These are phyloP conservation scores for Drosophila rubida DNA, from an alignment of 2,888 invertebrate species.

Conservation along the genomic window DNA sequence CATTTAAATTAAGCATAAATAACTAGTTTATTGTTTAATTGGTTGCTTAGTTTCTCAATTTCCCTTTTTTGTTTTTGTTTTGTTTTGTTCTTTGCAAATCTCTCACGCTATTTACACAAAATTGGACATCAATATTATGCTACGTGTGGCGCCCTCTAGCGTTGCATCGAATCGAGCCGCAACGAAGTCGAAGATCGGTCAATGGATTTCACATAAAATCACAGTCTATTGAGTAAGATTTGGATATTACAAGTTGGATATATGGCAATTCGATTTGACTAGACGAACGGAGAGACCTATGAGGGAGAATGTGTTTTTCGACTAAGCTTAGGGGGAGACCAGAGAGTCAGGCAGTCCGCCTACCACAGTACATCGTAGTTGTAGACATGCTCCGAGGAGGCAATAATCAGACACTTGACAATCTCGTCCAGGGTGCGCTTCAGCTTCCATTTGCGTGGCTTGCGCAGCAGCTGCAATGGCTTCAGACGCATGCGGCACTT, in stretches of 20 bases:
- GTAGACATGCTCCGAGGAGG: conserved; percentile 72
- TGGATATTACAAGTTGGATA: conserved; percentile 13
- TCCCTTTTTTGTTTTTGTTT: not conserved
- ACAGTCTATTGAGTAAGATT: conserved; percentile 63
- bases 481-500: conserved; percentile 37
- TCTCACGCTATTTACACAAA: conserved; percentile 57
- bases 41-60: conserved; percentile 19
- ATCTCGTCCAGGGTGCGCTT: conserved; percentile 69
- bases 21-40: conserved; percentile 41
- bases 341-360: not conserved
- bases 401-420: conserved; percentile 69
- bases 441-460: conserved; percentile 80
- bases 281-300: conserved; percentile 51
- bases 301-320: conserved; percentile 7
- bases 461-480: conserved; percentile 64
- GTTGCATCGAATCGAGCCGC: conserved; percentile 1
- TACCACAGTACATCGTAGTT: conserved; percentile 74
- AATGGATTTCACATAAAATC: conserved; percentile 55
- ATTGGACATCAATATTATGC: conserved; percentile 5
- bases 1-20: conserved; percentile 46
- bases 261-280: conserved; percentile 72
- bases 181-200: conserved; percentile 6
- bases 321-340: conserved; percentile 6
- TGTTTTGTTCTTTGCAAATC: conserved; percentile 33
- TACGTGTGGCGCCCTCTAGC: conserved; percentile 46